A percentile compares a stretch with the other conserved stretches of the same genome.
Conservation (phyloP, 2,888 invertebrate genomes). For the Nudaria mundana region DNA sequence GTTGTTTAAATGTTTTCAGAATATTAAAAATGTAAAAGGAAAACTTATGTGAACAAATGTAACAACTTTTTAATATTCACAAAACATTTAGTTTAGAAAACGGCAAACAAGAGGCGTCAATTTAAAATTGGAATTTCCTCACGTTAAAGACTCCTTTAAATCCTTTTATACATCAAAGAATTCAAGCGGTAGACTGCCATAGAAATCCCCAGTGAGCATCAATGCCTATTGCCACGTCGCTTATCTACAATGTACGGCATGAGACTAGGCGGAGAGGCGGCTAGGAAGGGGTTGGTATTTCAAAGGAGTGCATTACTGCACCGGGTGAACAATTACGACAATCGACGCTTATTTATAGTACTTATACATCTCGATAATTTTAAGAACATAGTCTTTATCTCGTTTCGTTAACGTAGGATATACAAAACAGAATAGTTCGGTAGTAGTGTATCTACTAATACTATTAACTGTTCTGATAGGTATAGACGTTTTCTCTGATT, state of each 20-base stretch:
- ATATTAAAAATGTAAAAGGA: too few species aligned
- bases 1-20: too few species aligned
- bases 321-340: constrained; percentile 43
- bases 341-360: constrained; percentile 26
- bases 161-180: constrained; percentile 71
- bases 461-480: too few species aligned
- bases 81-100: constrained; percentile 3
- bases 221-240: constrained; percentile 77
- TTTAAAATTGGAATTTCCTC: constrained; percentile 55
- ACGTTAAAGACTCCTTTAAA: constrained; percentile 59
- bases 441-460: too few species aligned
- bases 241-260: constrained; percentile 67
- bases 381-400: not conserved
- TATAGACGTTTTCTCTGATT: too few species aligned
- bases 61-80: too few species aligned
- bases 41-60: too few species aligned
- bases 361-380: constrained; percentile 2
- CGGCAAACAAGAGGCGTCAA: constrained; percentile 32
- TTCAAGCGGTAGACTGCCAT: constrained; percentile 67
- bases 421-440: too few species aligned
- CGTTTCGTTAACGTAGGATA: too few species aligned
- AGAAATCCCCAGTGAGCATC: constrained; percentile 74
- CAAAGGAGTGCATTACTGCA: constrained; percentile 65
- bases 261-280: constrained; percentile 33
- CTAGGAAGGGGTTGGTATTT: constrained; percentile 43